Evolutionary conservation across 2,797 vertebrate genomes (phyloP).

Genomic region (Melanotaenia pygmaea): DNA sequence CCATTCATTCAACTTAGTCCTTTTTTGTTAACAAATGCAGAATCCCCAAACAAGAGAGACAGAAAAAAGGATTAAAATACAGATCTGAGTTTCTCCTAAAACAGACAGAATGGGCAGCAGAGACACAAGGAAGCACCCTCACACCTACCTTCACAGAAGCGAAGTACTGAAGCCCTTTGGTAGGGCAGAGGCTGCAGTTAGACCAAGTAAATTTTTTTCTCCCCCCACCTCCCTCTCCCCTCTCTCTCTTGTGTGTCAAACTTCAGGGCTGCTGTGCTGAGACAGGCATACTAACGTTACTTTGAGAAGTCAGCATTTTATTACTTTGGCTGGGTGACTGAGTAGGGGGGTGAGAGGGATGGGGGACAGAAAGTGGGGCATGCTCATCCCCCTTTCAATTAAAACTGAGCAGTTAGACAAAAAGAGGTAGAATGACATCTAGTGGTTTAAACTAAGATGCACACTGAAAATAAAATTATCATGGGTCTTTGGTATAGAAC

Average conservation of each 20-base stretch:
- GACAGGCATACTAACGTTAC: slow-evolving; percentile 60
- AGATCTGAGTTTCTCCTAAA: neutral
- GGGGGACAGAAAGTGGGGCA: slow-evolving; percentile 18
- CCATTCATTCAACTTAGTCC: slow-evolving; percentile 2
- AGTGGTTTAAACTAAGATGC: slow-evolving; percentile 29
- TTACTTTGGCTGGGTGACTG: slow-evolving; percentile 66
- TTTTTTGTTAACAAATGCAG: neutral
- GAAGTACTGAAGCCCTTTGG: slow-evolving; percentile 75
- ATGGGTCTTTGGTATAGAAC: neutral
- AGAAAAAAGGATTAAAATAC: slow-evolving; percentile 31
- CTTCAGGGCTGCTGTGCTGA: slow-evolving; percentile 65
- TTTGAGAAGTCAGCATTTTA: slow-evolving; percentile 79
- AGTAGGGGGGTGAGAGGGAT: neutral
- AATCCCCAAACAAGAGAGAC: slow-evolving; percentile 22
- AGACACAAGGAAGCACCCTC: slow-evolving; percentile 53
- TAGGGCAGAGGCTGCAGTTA: slow-evolving; percentile 62
- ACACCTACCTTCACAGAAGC: slow-evolving; percentile 81
- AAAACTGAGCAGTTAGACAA: neutral
- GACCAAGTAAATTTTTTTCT: slow-evolving; percentile 43
- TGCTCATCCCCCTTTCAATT: slow-evolving; percentile 41
- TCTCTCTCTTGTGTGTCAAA: slow-evolving; percentile 34
- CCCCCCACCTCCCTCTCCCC: slow-evolving; percentile 15
- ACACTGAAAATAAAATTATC: neutral
- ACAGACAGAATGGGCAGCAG: slow-evolving; percentile 7
- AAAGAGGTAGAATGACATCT: slow-evolving; percentile 48